Evolutionary conservation across 2,113 vertebrate genomes (phyloP).

Genomic region (Boleophthalmus pectinirostris): DNA sequence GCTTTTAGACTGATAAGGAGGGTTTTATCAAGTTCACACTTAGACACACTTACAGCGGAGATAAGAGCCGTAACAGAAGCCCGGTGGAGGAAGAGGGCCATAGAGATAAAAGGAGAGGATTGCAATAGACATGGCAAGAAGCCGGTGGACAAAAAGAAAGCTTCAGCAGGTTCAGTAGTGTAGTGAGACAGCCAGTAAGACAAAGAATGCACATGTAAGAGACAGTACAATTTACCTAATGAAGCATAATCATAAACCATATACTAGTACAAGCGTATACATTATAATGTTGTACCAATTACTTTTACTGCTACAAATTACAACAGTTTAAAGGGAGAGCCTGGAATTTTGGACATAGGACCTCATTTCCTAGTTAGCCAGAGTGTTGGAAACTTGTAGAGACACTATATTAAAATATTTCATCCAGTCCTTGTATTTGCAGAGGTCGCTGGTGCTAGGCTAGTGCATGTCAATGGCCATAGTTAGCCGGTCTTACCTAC

Average conservation of each 20-base stretch:
- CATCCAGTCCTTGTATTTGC: no score
- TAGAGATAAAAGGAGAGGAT: constrained; percentile 47
- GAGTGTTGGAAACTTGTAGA: no score
- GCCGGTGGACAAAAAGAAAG: constrained; percentile 1
- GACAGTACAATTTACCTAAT: neutral
- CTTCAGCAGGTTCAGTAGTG: neutral
- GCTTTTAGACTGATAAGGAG: constrained; percentile 56
- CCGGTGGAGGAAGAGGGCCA: constrained; percentile 50
- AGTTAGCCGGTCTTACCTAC: no score
- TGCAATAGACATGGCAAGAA: neutral
- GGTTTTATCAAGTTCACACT: constrained; percentile 16
- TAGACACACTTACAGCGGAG: constrained; percentile 23
- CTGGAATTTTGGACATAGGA: no score
- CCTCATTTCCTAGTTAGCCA: no score
- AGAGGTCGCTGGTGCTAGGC: no score
- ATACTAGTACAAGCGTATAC: neutral
- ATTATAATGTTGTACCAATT: neutral
- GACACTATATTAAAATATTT: no score
- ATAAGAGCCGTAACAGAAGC: constrained; percentile 63
- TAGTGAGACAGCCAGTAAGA: neutral
- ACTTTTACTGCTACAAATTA: neutral
- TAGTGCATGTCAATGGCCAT: no score
- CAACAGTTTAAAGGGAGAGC: no score
- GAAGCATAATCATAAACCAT: neutral
- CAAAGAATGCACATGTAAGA: no score